These are phyloP conservation scores for Peromyscus attwateri DNA, from an alignment of 2,797 vertebrate species.

Conservation along the genomic window DNA sequence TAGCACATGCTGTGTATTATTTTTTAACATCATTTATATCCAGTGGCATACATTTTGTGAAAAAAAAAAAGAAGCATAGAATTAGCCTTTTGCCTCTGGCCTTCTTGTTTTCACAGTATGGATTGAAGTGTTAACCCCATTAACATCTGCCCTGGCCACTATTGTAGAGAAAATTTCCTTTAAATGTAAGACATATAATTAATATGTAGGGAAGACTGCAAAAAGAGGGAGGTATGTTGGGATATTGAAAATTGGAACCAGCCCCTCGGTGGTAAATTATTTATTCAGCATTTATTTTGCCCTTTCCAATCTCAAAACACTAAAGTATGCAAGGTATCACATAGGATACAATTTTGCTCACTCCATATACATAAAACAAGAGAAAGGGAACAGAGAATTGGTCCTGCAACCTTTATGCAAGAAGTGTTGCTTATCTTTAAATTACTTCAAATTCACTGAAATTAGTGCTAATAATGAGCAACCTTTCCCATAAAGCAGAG, in stretches of 20 bases:
- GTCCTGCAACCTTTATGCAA: not conserved
- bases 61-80: conserved; percentile 23
- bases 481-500: conserved; percentile 59
- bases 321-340: not conserved
- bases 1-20: not conserved
- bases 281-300: not conserved
- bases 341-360: not conserved
- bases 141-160: conserved; percentile 32
- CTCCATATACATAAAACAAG: conserved; percentile 3
- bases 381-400: not conserved
- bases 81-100: conserved; percentile 1
- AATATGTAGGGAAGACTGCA: not conserved
- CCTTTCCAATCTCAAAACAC: not conserved
- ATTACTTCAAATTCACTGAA: conserved; percentile 63
- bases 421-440: conserved; percentile 47
- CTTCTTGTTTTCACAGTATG: conserved; percentile 18
- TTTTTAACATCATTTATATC: not conserved
- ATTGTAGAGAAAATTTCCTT: conserved; percentile 4
- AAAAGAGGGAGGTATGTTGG: not conserved
- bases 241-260: not conserved
- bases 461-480: conserved; percentile 57
- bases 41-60: not conserved
- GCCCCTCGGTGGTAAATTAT: not conserved
- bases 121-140: not conserved
- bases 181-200: conserved; percentile 2